A percentile compares a stretch with the other conserved stretches of the same genome.
Conservation (phyloP, 2,113 vertebrate species). For the Scopus umbretta region DNA sequence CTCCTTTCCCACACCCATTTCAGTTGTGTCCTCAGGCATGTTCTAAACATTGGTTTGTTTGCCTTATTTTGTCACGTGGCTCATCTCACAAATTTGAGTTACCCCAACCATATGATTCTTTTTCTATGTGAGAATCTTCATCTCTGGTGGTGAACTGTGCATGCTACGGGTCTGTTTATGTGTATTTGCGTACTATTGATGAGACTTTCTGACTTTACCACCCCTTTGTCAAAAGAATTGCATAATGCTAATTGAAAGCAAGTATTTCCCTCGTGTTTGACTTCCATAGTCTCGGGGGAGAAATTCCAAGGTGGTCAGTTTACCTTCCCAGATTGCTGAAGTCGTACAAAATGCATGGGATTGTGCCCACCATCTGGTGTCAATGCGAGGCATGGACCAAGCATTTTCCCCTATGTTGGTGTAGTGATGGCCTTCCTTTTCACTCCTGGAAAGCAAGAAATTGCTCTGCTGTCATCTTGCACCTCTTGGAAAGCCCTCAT, state of each 20-base stretch:
- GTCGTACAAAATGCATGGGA: not conserved
- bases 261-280: not conserved
- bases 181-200: not conserved
- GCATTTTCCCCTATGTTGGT: not conserved
- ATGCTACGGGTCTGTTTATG: not conserved
- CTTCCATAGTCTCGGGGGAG: not conserved
- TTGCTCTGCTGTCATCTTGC: not conserved
- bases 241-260: not conserved
- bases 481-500: not conserved
- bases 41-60: not conserved
- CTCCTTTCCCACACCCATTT: not conserved
- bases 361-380: not conserved
- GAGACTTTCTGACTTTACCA: not conserved
- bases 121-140: not conserved
- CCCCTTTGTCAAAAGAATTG: not conserved
- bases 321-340: not conserved
- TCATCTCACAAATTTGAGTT: not conserved
- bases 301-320: not conserved
- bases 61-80: not conserved
- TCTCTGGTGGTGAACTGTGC: not conserved
- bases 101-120: not conserved
- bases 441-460: not conserved
- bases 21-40: not conserved
- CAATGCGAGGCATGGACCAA: not conserved
- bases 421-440: not conserved